Evolutionary conservation across 2,113 vertebrate species (phyloP).

Genomic region (Machaerirhynchus nigripectus): DNA sequence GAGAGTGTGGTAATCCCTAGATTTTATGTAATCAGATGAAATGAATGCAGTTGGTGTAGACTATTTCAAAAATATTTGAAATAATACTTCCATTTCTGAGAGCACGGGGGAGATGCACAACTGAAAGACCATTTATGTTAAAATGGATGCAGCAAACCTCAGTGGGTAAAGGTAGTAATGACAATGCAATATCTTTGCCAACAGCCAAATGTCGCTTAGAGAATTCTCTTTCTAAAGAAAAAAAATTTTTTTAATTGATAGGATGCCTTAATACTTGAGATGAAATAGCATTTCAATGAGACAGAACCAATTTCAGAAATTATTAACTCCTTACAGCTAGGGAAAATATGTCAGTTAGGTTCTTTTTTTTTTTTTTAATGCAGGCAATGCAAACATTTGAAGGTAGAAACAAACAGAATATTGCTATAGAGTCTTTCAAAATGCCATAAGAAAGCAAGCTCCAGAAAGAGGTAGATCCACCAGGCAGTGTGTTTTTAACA

Average conservation of each 20-base stretch:
- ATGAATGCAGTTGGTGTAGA: neutral
- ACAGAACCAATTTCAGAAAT: neutral
- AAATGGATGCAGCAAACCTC: neutral
- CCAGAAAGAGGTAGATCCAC: neutral
- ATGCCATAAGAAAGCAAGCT: neutral
- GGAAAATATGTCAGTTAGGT: neutral
- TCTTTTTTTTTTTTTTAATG: neutral
- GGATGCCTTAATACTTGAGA: neutral
- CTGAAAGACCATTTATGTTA: neutral
- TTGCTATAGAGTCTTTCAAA: neutral
- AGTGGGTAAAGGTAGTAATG: neutral
- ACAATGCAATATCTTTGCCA: neutral
- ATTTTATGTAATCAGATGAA: neutral
- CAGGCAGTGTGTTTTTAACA: neutral
- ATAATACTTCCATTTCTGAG: neutral
- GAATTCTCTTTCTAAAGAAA: neutral
- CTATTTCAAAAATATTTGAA: neutral
- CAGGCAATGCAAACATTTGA: neutral
- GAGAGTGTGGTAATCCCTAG: neutral
- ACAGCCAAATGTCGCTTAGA: neutral
- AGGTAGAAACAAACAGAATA: neutral
- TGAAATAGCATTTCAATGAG: neutral
- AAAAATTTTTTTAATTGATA: neutral
- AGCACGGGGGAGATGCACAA: neutral
- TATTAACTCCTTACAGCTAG: neutral